These are phyloP conservation scores for Eueides isabella DNA, from an alignment of 1,140 invertebrate species.

Conservation along the genomic window DNA sequence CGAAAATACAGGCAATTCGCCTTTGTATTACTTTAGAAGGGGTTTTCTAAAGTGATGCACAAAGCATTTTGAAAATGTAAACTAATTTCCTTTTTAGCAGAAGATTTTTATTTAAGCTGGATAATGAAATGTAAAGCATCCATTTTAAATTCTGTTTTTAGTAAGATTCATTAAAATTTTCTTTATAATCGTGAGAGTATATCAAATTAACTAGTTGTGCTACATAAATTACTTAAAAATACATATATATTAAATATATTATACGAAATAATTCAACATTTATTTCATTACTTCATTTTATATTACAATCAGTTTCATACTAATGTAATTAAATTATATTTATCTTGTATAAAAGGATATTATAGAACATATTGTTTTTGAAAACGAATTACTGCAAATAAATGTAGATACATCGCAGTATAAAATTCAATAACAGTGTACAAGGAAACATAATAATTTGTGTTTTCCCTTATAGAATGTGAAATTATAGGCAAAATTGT, in stretches of 20 bases:
- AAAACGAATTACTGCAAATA: not conserved
- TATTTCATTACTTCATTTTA: not conserved
- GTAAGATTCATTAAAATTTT: conserved; percentile 30
- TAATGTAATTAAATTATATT: not conserved
- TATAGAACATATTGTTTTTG: not conserved
- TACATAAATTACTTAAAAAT: not conserved
- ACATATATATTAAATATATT: not conserved
- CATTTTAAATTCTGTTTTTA: conserved; percentile 30
- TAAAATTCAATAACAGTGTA: not conserved
- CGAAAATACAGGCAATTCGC: conserved; percentile 15
- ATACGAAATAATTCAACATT: not conserved
- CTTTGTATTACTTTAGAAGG: conserved; percentile 27
- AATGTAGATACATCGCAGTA: not conserved
- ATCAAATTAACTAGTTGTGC: conserved; percentile 4
- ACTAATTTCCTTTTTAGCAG: conserved; percentile 25
- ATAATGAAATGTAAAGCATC: conserved; percentile 30
- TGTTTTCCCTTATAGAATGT: too few species aligned
- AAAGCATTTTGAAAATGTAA: conserved; percentile 26
- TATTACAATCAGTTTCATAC: not conserved
- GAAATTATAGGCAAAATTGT: too few species aligned
- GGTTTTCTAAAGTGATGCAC: conserved; percentile 22
- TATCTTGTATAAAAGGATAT: not conserved
- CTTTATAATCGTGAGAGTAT: conserved; percentile 23
- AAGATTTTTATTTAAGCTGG: conserved; percentile 27
- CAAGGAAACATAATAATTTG: too few species aligned